Evolutionary conservation across 2,888 invertebrate genomes (phyloP).

Genomic region (Opisthograptis luteolata): DNA sequence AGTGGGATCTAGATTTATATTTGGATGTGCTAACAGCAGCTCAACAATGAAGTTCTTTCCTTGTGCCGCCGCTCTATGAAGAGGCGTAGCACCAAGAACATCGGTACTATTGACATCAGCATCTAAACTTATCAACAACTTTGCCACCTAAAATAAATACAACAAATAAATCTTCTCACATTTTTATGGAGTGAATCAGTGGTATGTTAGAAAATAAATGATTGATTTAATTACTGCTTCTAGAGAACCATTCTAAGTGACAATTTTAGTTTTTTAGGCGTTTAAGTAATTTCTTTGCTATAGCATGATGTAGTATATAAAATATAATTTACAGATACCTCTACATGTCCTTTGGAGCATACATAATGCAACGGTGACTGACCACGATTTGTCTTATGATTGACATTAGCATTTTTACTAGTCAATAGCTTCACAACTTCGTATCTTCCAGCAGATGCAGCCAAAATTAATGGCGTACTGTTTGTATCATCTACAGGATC

Average conservation of each 20-base stretch:
- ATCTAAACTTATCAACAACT: conserved; percentile 86
- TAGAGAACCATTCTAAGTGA: background rate
- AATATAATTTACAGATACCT: conserved; percentile 67
- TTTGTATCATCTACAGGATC: conserved; percentile 90
- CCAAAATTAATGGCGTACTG: conserved; percentile 91
- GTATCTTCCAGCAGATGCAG: conserved; percentile 90
- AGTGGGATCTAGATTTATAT: conserved; percentile 81
- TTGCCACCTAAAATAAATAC: conserved; percentile 84
- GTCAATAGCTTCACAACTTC: conserved; percentile 88
- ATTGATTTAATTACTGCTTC: no score
- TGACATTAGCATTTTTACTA: conserved; percentile 88
- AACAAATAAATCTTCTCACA: background rate
- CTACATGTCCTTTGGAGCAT: conserved; percentile 91
- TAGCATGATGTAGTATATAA: background rate
- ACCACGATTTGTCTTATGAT: conserved; percentile 88
- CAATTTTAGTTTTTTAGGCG: no score
- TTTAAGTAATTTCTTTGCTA: no score
- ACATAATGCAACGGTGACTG: conserved; percentile 94
- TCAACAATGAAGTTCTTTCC: conserved; percentile 88
- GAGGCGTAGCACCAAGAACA: conserved; percentile 88
- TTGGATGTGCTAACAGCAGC: conserved; percentile 84
- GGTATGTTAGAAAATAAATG: no score
- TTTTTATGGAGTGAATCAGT: no score
- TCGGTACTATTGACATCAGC: conserved; percentile 89
- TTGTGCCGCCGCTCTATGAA: conserved; percentile 91